Base-by-base conservation (phyloP, 2,797 vertebrate genomes). In the Tapirus indicus region DNA sequence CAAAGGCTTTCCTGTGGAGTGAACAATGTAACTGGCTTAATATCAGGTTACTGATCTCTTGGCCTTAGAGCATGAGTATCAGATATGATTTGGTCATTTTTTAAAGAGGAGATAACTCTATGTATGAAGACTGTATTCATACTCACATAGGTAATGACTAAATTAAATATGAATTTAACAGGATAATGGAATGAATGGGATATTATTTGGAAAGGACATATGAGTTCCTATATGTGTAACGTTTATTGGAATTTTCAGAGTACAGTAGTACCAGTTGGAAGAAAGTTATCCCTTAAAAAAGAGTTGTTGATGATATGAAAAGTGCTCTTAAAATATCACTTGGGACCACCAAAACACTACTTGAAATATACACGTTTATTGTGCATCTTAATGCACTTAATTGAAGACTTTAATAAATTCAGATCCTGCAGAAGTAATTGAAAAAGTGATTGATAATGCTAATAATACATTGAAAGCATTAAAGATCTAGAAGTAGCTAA, bases 351-450 rank as follows among this genome's bases (percentile, higher is more conserved):
- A 80, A 97, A 97, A 56, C 35, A 89, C 88, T 83, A 58, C 64
- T 97, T 98, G 89, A 98, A 97, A 97, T 95, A 80, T 32, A 35
- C 11, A 32, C 66, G 84, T 27, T 83, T 84, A 87, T 64, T 78
- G 72, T 89, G 25, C 1, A 85, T 79, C 79, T 82, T 98, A 98
- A 98, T 98, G 93, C 91, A 62, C 56, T 97, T 97, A 75, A 97
- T 9, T 97, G 96, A 97, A 97, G 85, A 97, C 80, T 98, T 98
- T 97, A 98, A 98, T 97, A 97, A 97, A 97, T 98, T 98, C 94
- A 71, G 80, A 69, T 86, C 18, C 21, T 94, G 20, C 18, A 92
- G 77, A 95, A 97, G 66, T 95, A 86, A 98, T 97, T 95, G 88
- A 93, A 98, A 95, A 90, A 97, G 78, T 97, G 98, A 98, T 97